Base-by-base conservation (phyloP, 2,113 vertebrate species). In the Tympanuchus pallidicinctus region DNA sequence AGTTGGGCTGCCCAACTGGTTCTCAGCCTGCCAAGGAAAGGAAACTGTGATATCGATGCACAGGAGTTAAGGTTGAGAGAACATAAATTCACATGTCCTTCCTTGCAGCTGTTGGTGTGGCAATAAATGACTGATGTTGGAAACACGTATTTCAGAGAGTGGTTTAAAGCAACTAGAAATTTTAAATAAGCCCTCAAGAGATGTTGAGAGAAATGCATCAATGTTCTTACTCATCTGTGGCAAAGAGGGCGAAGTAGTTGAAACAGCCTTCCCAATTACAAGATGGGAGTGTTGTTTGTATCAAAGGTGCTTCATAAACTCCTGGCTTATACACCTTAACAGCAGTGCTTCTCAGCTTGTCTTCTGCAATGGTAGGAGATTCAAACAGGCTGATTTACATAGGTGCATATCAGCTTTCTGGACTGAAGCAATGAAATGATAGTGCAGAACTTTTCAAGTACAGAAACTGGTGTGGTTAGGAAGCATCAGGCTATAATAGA, bases 11-110 rank as follows among this genome's bases (percentile, higher is more conserved):
- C 61, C 48, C 48, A 63, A 10, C 74, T 89, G 54, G n/a, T 65
- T 90, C 81, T 89, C 81, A 47, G 63, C 54, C 14, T 61, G 36
- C 42, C 64, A 76, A 10, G 86, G 40, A 70, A 81, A 38, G 83
- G 82, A 94, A 96, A 89, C 60, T 76, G 10, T 82, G 84, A 89
- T 0, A 2, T 45, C 57, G 36, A 80, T 80, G 25, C 67, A 77
- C 71, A 91, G 85, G 95, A 95, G 50, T 71, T 92, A 77, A 86
- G 89, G 79, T 85, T 94, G 92, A 89, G 60, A 56, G 91, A 92
- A 30, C 81, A 38, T 20, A 27, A 66, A 54, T 36, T 69, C 22
- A 4, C 24, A 2, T 57, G 54, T 22, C 14, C 36, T 43, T 91
- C 30, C 19, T 32, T 80, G 69, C 61, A 70, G 54, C 52, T 61